Percentiles rank a stretch among this genome's conserved stretches.
These are phyloP conservation scores for Melanerpes formicivorus DNA, from an alignment of 2,113 vertebrate species.

Conservation along the genomic window DNA sequence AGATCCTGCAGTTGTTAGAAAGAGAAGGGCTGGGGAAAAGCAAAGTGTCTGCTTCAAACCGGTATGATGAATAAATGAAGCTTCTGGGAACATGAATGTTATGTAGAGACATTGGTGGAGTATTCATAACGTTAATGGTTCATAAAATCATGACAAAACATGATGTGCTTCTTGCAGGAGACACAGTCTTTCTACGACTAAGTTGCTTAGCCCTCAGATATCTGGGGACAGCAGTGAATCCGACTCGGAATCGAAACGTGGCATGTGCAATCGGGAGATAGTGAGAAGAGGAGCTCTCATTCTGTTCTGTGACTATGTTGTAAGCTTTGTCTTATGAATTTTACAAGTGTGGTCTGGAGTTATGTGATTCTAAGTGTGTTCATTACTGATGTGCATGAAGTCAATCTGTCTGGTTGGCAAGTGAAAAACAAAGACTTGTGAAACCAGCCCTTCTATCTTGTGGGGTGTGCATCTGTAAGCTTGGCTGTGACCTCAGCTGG, in stretches of 20 bases:
- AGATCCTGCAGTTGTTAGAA: background rate
- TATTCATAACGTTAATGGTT: background rate
- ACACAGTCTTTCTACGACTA: conserved; percentile 91
- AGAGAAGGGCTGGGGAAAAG: background rate
- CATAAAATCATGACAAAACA: background rate
- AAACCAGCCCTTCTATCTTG: too few relatives aligned
- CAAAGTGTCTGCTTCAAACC: background rate
- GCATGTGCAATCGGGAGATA: conserved; percentile 92
- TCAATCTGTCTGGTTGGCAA: background rate
- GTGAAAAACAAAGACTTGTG: too few relatives aligned
- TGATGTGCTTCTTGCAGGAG: conserved; percentile 74
- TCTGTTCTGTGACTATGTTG: conserved; percentile 97
- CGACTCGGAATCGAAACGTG: conserved; percentile 73
- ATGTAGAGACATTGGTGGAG: background rate
- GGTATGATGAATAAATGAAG: background rate
- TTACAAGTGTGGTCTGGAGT: background rate
- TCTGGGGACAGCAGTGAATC: conserved; percentile 82
- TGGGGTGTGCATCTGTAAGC: too few relatives aligned
- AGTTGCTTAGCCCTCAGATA: conserved; percentile 87
- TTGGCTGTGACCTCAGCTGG: too few relatives aligned
- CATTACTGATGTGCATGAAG: background rate
- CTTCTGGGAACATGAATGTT: background rate
- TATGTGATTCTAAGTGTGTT: background rate
- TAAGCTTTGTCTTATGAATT: conserved; percentile 72
- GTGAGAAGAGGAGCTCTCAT: conserved; percentile 93